Conservation (phyloP, 1,140 invertebrate species). For the Lanistes nyassanus region DNA sequence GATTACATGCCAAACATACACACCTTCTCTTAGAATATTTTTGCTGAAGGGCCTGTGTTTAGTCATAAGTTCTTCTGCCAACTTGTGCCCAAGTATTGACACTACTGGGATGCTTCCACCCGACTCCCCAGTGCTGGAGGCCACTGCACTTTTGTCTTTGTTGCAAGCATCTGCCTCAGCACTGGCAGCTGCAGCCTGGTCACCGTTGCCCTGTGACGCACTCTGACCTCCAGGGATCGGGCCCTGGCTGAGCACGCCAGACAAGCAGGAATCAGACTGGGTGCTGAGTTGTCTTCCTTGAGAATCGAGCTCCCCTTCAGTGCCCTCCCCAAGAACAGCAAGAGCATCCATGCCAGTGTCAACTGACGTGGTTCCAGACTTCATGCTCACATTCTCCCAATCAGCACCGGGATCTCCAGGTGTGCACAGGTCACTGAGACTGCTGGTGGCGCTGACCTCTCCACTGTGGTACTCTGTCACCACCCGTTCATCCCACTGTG, state of each 20-base stretch:
- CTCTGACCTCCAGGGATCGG: background rate
- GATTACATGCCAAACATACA: background rate
- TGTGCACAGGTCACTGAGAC: constrained; percentile 50
- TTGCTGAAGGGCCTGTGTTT: constrained; percentile 53
- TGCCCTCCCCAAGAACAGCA: constrained; percentile 33
- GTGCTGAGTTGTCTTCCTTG: constrained; percentile 25
- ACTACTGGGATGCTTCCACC: background rate
- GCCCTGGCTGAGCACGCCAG: constrained; percentile 9
- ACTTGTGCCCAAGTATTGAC: background rate
- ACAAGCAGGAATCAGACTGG: constrained; percentile 31
- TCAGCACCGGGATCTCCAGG: constrained; percentile 26
- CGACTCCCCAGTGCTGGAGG: no score
- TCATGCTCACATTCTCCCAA: constrained; percentile 41
- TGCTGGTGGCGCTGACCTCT: constrained; percentile 51
- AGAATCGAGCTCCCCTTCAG: constrained; percentile 29
- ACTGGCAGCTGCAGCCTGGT: constrained; percentile 27
- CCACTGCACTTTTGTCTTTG: no score
- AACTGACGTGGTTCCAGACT: constrained; percentile 38
- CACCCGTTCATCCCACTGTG: constrained; percentile 21
- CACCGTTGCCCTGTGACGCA: constrained; percentile 38
- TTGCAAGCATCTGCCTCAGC: no score
- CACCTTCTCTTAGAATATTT: constrained; percentile 59
- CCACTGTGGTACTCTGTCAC: constrained; percentile 9
- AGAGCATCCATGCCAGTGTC: constrained; percentile 50
- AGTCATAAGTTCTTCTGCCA: constrained; percentile 45